Percentiles rank a stretch among this genome's conserved stretches.
phyloP scores from a whole-genome alignment of 2,113 vertebrate genomes.

The Crotophaga sulcirostris region DNA sequence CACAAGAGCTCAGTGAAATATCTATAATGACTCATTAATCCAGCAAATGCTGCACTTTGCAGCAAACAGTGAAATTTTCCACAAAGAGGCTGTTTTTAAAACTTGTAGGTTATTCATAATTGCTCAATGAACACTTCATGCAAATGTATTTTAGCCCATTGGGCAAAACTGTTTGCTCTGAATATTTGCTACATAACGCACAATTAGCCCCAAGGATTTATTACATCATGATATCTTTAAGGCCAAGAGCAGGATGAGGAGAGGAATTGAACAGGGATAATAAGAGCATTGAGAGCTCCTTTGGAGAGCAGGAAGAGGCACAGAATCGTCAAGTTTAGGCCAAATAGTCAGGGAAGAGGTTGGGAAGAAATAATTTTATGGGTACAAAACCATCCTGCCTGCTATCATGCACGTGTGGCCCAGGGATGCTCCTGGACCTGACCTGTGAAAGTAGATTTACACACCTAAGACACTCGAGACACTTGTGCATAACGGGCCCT shows the following conservation, averaged over 20 bases:
- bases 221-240: not conserved
- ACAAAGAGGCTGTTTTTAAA: conserved; percentile 26
- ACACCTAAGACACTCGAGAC: not conserved
- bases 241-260: conserved; percentile 1
- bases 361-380: not conserved
- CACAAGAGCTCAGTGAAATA: conserved; percentile 55
- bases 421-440: accelerated
- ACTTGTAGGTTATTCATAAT: conserved; percentile 54
- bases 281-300: not conserved
- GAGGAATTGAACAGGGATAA: not conserved
- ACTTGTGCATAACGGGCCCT: accelerated
- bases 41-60: conserved; percentile 60
- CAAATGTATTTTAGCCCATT: conserved; percentile 42
- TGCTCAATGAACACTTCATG: conserved; percentile 47
- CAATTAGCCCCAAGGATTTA: conserved; percentile 31
- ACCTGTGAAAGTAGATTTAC: not conserved
- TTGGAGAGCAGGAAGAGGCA: not conserved
- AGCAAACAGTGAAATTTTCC: conserved; percentile 50
- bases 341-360: not conserved
- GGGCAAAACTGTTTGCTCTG: conserved; percentile 22
- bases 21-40: conserved; percentile 57
- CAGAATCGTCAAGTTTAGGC: not conserved
- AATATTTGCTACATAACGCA: not conserved
- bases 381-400: not conserved
- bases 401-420: accelerated